Evolutionary conservation across 2,113 vertebrate genomes (phyloP).

Genomic region (Zapus hudsonius): DNA sequence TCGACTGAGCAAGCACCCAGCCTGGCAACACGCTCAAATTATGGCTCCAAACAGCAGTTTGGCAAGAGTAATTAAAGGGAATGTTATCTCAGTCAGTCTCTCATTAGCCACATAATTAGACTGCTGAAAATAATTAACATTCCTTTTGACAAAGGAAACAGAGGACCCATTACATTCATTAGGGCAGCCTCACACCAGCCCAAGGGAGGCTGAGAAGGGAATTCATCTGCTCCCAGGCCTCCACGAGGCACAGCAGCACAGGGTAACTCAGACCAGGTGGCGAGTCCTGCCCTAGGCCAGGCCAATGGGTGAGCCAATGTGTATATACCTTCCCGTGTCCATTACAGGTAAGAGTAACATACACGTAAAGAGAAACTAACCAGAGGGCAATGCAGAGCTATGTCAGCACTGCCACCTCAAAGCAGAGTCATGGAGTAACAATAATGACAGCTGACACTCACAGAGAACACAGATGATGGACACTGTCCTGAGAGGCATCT

Average conservation of each 20-base stretch:
- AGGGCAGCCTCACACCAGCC: slow-evolving; percentile 62
- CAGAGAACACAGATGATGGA: background rate
- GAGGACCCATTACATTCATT: slow-evolving; percentile 80
- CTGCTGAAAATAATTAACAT: slow-evolving; percentile 87
- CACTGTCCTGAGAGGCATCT: background rate
- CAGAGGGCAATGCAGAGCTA: background rate
- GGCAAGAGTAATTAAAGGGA: slow-evolving; percentile 85
- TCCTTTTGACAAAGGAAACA: slow-evolving; percentile 83
- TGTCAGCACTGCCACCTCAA: background rate
- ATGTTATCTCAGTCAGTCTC: slow-evolving; percentile 79
- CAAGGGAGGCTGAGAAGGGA: slow-evolving; percentile 70
- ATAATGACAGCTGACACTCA: background rate
- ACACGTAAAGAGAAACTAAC: background rate
- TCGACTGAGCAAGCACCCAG: slow-evolving; percentile 50
- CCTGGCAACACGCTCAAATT: slow-evolving; percentile 74
- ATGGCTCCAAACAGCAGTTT: slow-evolving; percentile 78
- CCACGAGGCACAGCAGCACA: background rate
- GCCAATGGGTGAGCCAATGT: background rate
- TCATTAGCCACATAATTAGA: slow-evolving; percentile 85
- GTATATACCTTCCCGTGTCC: background rate
- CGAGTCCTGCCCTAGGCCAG: background rate
- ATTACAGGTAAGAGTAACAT: background rate
- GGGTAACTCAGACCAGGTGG: background rate
- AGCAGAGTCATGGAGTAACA: background rate
- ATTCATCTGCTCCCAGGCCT: background rate